Conservation (phyloP, 2,113 vertebrate genomes). For the Phycodurus eques region DNA sequence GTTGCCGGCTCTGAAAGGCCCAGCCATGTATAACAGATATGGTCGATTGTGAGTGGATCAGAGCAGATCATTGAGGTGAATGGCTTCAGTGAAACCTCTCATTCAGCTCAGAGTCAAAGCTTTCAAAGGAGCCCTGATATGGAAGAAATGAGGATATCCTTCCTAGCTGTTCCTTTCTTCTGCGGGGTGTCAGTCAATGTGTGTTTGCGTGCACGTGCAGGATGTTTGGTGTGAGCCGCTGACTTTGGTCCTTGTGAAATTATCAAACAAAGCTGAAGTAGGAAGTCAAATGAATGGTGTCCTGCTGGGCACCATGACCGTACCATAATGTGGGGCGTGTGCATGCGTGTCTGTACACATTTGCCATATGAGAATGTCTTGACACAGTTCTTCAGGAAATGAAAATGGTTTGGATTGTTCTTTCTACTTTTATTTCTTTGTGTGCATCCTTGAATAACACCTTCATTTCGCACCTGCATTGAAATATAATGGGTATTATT, state of each 20-base stretch:
- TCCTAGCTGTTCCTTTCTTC: slow-evolving; percentile 53
- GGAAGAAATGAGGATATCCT: slow-evolving; percentile 64
- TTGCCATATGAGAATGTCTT: slow-evolving; percentile 13
- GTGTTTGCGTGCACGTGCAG: slow-evolving; percentile 55
- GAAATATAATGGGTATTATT: slow-evolving; percentile 4
- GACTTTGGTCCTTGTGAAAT: slow-evolving; percentile 67
- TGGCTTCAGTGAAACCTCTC: slow-evolving; percentile 53
- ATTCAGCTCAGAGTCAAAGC: slow-evolving; percentile 43
- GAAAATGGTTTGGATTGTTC: background rate
- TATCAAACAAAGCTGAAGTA: slow-evolving; percentile 62
- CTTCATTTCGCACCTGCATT: slow-evolving; percentile 7
- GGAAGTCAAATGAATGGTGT: slow-evolving; percentile 64
- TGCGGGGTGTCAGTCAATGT: slow-evolving; percentile 14
- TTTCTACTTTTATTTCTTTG: slow-evolving; percentile 14
- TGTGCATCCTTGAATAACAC: slow-evolving; percentile 18
- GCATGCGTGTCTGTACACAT: slow-evolving; percentile 7
- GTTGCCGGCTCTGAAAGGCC: slow-evolving; percentile 17
- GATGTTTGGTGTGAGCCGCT: slow-evolving; percentile 33
- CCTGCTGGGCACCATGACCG: slow-evolving; percentile 49
- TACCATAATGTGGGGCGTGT: slow-evolving; percentile 51
- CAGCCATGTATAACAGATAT: slow-evolving; percentile 66
- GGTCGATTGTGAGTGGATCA: slow-evolving; percentile 59
- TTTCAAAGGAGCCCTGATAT: slow-evolving; percentile 56
- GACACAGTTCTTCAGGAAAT: background rate
- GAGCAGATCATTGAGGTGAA: slow-evolving; percentile 62